Conservation (phyloP, 1,140 invertebrate genomes). For the Aphaenogaster floridana region DNA sequence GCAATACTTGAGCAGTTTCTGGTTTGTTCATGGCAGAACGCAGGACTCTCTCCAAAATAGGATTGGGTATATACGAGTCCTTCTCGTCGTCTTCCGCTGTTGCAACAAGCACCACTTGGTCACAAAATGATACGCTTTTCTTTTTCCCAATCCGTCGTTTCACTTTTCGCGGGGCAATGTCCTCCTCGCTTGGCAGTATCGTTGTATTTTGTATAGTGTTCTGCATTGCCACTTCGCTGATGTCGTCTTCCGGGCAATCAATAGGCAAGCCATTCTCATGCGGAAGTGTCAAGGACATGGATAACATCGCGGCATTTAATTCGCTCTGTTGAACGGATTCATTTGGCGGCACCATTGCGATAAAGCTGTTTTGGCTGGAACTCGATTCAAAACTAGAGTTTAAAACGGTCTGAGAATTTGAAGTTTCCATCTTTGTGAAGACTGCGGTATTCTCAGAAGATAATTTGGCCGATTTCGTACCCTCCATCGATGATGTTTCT, state of each 20-base stretch:
- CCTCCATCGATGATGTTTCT: slow-evolving; percentile 64
- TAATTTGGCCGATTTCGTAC: slow-evolving; percentile 55
- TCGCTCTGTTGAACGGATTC: slow-evolving; percentile 77
- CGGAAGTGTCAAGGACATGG: slow-evolving; percentile 84
- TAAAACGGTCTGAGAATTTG: slow-evolving; percentile 62
- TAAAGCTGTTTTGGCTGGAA: slow-evolving; percentile 78
- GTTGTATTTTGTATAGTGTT: slow-evolving; percentile 86
- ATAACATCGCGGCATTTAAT: slow-evolving; percentile 83
- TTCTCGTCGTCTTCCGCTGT: slow-evolving; percentile 96
- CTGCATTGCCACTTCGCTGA: slow-evolving; percentile 86
- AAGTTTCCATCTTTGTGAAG: slow-evolving; percentile 74
- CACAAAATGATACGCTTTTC: slow-evolving; percentile 97
- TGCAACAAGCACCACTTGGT: slow-evolving; percentile 96
- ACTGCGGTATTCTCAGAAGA: slow-evolving; percentile 67
- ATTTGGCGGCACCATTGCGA: slow-evolving; percentile 52
- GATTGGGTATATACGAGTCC: slow-evolving; percentile 96
- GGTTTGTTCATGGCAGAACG: slow-evolving; percentile 93
- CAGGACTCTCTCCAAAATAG: slow-evolving; percentile 94
- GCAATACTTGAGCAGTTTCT: slow-evolving; percentile 87
- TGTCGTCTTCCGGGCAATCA: slow-evolving; percentile 85
- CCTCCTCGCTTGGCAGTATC: slow-evolving; percentile 84
- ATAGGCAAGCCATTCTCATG: slow-evolving; percentile 85
- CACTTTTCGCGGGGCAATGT: slow-evolving; percentile 82
- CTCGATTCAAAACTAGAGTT: slow-evolving; percentile 80
- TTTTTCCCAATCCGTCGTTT: slow-evolving; percentile 91